These are phyloP conservation scores for Actias luna DNA, from an alignment of 2,888 invertebrate genomes.

Conservation along the genomic window DNA sequence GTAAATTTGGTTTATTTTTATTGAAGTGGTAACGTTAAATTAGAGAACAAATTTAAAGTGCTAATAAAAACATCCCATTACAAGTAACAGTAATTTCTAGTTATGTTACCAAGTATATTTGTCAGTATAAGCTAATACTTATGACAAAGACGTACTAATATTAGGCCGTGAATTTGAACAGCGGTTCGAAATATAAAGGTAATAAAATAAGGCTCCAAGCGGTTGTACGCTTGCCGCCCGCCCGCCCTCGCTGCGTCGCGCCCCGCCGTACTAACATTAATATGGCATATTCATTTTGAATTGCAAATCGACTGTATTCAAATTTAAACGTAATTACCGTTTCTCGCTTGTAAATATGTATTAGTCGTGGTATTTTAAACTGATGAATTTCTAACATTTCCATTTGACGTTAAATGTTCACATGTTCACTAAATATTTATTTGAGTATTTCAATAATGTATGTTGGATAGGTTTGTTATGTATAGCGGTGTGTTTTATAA, in stretches of 20 bases:
- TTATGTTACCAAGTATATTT: too few relatives aligned
- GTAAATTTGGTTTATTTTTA: too few relatives aligned
- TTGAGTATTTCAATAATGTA: too few relatives aligned
- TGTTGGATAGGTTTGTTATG: too few relatives aligned
- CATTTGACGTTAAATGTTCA: not conserved
- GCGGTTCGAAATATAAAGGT: not conserved
- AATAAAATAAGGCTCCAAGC: not conserved
- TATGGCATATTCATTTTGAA: constrained; percentile 15
- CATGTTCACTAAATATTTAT: too few relatives aligned
- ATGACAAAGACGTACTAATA: not conserved
- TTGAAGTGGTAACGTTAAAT: too few relatives aligned
- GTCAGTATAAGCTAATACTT: not conserved
- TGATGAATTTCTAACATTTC: not conserved
- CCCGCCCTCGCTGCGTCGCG: not conserved
- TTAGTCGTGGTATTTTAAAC: not conserved
- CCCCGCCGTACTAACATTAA: not conserved
- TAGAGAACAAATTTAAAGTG: too few relatives aligned
- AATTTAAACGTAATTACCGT: constrained; percentile 5
- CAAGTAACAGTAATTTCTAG: too few relatives aligned
- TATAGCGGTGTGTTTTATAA: too few relatives aligned
- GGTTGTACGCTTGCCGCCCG: not conserved
- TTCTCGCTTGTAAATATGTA: constrained; percentile 5
- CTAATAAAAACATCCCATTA: too few relatives aligned
- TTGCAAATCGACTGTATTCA: constrained; percentile 15
- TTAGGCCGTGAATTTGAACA: not conserved